A percentile compares a stretch with the other conserved stretches of the same genome.
phyloP scores from a whole-genome alignment of 53 echinoderm and acorn worm genomes.

The Holothuria leucospilota region DNA sequence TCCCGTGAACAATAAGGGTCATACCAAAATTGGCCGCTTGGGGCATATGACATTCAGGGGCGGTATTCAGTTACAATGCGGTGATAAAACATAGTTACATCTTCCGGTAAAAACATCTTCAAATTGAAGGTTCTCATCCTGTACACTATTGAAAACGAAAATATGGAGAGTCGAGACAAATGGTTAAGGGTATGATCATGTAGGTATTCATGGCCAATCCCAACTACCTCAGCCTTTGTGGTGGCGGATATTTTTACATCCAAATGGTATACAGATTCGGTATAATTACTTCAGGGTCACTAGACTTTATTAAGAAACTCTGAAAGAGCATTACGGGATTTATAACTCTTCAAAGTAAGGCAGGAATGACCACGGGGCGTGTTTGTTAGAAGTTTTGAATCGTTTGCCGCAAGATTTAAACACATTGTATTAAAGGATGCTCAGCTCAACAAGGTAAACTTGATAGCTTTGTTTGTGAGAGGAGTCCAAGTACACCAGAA shows the following conservation, averaged over 20 bases:
- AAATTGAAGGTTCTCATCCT: conserved; percentile 18
- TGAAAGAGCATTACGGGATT: conserved; percentile 8
- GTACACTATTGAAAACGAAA: background rate
- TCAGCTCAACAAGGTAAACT: conserved; percentile 15
- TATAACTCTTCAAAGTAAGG: background rate
- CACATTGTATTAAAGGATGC: conserved; percentile 4
- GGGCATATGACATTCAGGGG: conserved; percentile 34
- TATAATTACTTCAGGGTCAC: conserved; percentile 37
- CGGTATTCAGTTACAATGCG: conserved; percentile 35
- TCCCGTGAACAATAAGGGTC: conserved; percentile 22
- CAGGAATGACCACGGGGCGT: conserved; percentile 22
- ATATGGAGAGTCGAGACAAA: conserved; percentile 31
- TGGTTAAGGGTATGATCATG: conserved; percentile 18
- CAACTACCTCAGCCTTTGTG: background rate
- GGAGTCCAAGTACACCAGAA: background rate
- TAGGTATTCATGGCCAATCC: background rate
- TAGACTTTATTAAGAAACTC: conserved; percentile 18
- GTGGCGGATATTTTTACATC: conserved; percentile 30
- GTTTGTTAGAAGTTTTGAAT: conserved; percentile 2
- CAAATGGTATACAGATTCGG: conserved; percentile 33
- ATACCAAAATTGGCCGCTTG: conserved; percentile 20
- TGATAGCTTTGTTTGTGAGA: conserved; percentile 27
- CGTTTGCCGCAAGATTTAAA: too few relatives aligned
- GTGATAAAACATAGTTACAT: conserved; percentile 43
- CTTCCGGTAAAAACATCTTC: conserved; percentile 29